phyloP scores from a whole-genome alignment of 2,797 vertebrate genomes.

The Momotus momota region DNA sequence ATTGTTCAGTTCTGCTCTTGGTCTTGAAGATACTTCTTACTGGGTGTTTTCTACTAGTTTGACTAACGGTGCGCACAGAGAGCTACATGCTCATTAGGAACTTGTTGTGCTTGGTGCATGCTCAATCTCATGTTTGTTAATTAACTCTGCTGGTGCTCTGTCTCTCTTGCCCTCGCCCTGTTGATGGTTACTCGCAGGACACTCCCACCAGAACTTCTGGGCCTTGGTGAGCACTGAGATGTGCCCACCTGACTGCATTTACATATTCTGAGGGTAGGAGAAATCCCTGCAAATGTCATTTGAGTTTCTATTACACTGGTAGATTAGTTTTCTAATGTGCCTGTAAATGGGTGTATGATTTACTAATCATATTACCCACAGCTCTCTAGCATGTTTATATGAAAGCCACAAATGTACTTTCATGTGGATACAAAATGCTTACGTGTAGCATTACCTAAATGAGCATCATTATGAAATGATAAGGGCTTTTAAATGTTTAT shows the following conservation, averaged over 20 bases:
- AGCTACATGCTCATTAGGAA: background rate
- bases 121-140: background rate
- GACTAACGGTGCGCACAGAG: background rate
- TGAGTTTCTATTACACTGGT: background rate
- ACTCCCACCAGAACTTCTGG: background rate
- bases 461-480: background rate
- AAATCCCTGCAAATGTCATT: background rate
- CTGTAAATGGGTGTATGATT: background rate
- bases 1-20: background rate
- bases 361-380: background rate
- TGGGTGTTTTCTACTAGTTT: background rate
- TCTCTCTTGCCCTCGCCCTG: background rate
- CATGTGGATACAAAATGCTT: background rate
- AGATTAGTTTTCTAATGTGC: background rate
- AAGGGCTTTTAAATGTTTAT: background rate
- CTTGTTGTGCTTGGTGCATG: accelerated
- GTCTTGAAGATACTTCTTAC: background rate
- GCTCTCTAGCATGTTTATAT: background rate
- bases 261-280: background rate
- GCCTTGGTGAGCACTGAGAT: background rate
- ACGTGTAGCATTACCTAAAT: background rate
- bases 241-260: background rate
- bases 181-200: background rate
- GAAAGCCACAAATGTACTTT: background rate
- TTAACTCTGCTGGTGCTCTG: background rate